Base-by-base conservation (phyloP, 1,140 invertebrate genomes). In the Acromyrmex echinatior region DNA sequence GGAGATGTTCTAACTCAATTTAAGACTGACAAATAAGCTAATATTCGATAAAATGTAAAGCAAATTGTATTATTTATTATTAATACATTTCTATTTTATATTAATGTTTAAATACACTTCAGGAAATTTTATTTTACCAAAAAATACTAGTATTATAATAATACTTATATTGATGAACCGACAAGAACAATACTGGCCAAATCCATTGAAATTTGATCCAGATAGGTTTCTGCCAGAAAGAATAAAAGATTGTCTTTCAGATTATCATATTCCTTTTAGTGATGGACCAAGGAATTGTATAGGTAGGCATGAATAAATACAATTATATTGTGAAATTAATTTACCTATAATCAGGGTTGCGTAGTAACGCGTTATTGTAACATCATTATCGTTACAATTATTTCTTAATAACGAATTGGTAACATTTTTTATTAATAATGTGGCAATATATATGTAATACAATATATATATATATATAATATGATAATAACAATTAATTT, bases 161-260 rank as follows among this genome's bases (percentile, higher is more conserved):
- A 73, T 39, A 10, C 84, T 91, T 12, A 71, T 92, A 14, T 85
- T 76, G 16, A 25, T 97, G 18, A 97, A 97, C 89, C 93, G 96
- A 21, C 95, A 96, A 88, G 94, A 95, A 31, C 93, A 96, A 71
- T 93, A 95, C 63, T 97, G 95, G 92, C 95, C 96, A 6, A 95
- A 97, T 87, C 97, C 97, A 9, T 95, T 97, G 16, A 93, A 76
- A 31, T 97, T 97, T 91, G 94, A 97, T 93, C 97, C 97, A 0
- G 97, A 97, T 56, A 94, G 97, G 89, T 97, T 97, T 93, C 88
- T 96, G 9, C 95, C 96, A 0, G 96, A 97, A 88, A 95, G 96
- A 80, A 79, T 91, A 92, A 92, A 39, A 89, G 96, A 39, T 96
- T 94, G 90, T 95, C 92, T 3, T 96, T 94, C 71, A 80, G 93